Base-by-base conservation (phyloP, 2,888 invertebrate genomes). In the Meliscaeva auricollis region DNA sequence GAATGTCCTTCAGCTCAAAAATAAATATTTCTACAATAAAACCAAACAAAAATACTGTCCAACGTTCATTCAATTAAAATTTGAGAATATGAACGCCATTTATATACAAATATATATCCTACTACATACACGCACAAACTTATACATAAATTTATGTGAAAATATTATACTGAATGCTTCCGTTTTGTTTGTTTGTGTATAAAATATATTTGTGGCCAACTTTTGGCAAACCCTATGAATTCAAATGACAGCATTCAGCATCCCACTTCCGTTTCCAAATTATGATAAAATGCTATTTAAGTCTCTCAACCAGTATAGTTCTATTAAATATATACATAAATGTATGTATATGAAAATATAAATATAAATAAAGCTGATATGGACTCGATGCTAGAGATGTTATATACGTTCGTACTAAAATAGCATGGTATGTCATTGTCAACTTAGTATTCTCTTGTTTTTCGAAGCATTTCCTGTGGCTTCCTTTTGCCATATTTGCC, bases 401-500 rank as follows among this genome's bases (percentile, higher is more conserved):
- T 35, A 6, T 9, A 13, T 38, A 38, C 11, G 9, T 9, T 9
- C 38, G n/a, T n/a, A 9, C 41, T 74, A 50, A 38, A 35, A 75
- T 52, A n/a, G 50, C 35, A 26, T 48, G 48, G 54, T 48, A 62
- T 20, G 20, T 35, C 66, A 73, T 77, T 68, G 26, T 69, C 60
- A 76, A 76, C 68, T 73, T 60, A 72, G 60, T 69, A 85, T 85
- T 80, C 80, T 75, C 66, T 76, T 85, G 80, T 76, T 81, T 77
- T 85, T 73, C 76, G 44, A 69, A 73, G 69, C 76, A 81, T 81
- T 81, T 85, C 76, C 54, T 77, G 76, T 38, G 81, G 85, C 38
- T 85, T 85, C 76, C 85, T 62, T 62, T 69, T 48, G 48, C 64
- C 9, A n/a, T 26, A 17, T 32, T 35, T 46, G 30, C 64, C 46